Evolutionary conservation across 2,113 vertebrate species (phyloP).

Genomic region (Melanerpes formicivorus): DNA sequence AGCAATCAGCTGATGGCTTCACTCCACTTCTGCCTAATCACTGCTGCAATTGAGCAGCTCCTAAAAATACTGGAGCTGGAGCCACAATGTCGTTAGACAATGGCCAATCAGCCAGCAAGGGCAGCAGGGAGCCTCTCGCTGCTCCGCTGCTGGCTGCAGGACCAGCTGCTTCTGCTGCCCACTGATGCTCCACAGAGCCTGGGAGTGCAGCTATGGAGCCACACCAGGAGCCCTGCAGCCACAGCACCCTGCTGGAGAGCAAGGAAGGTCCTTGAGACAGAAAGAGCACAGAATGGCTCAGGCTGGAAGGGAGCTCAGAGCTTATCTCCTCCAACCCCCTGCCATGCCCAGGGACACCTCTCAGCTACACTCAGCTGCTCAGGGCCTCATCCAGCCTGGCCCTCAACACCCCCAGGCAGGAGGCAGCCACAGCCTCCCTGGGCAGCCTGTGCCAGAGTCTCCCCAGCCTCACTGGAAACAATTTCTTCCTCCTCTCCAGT

Average conservation of each 20-base stretch:
- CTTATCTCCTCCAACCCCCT: no score
- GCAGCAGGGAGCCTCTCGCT: constrained; percentile 42
- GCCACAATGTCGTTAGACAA: constrained; percentile 53
- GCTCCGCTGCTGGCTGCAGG: constrained; percentile 35
- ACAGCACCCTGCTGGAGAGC: background rate
- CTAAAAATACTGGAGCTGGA: constrained; percentile 50
- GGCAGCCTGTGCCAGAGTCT: no score
- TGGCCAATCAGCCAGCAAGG: constrained; percentile 48
- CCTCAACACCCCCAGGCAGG: no score
- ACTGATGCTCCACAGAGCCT: background rate
- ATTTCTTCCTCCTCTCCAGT: no score
- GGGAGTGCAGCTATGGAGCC: constrained; percentile 6
- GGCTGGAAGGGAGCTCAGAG: no score
- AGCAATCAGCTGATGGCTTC: constrained; percentile 51
- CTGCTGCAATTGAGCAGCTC: constrained; percentile 34
- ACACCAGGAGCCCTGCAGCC: constrained; percentile 9
- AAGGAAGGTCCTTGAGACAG: background rate
- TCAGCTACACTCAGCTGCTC: no score
- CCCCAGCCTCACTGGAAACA: no score
- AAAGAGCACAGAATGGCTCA: background rate
- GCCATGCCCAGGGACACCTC: no score
- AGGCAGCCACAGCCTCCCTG: no score
- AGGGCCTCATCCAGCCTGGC: no score
- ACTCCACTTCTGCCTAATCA: constrained; percentile 53
- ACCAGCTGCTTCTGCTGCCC: constrained; percentile 5